phyloP scores from a whole-genome alignment of 2,113 vertebrate genomes.

The Corvus moneduloides region DNA sequence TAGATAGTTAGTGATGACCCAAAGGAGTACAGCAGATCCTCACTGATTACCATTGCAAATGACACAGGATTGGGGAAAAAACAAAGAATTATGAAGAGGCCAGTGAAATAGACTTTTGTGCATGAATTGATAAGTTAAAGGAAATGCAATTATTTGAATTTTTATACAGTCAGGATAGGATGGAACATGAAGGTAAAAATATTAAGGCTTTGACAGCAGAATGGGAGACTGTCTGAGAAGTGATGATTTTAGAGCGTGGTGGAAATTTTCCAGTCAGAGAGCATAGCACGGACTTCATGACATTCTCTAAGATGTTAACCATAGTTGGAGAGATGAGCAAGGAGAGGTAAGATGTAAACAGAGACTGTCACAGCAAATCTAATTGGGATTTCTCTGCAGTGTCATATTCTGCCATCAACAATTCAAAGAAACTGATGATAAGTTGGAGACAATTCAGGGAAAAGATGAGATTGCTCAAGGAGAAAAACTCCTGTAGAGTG shows the following conservation, averaged over 20 bases:
- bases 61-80: background rate
- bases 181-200: background rate
- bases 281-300: background rate
- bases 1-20: background rate
- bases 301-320: background rate
- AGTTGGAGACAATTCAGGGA: background rate
- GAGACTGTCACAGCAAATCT: background rate
- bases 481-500: background rate
- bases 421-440: background rate
- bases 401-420: background rate
- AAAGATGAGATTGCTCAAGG: background rate
- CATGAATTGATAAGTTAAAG: background rate
- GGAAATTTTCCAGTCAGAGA: background rate
- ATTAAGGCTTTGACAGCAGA: background rate
- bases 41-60: background rate
- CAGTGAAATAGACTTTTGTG: background rate
- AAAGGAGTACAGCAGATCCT: background rate
- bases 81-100: background rate
- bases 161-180: background rate
- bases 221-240: background rate
- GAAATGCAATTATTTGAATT: background rate
- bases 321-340: background rate
- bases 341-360: background rate
- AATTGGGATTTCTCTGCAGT: background rate
- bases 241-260: accelerated